Conservation (phyloP, 2,113 vertebrate species). For the Epinephelus cyanopodus region DNA sequence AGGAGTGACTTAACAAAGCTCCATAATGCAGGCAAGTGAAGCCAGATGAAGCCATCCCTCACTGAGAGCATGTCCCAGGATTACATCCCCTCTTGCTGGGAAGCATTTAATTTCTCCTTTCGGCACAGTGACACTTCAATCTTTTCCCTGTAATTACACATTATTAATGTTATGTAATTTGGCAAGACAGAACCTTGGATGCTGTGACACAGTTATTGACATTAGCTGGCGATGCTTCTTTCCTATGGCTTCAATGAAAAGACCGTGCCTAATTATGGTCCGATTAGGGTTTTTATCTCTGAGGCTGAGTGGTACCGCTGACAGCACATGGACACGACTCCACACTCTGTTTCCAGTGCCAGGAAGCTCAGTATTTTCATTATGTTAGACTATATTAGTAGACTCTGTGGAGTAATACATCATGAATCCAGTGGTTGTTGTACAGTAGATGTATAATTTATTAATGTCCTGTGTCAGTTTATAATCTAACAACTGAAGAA, state of each 20-base stretch:
- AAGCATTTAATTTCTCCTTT: constrained; percentile 81
- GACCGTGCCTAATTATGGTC: constrained; percentile 76
- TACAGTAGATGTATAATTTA: constrained; percentile 1
- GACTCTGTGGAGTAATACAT: neutral
- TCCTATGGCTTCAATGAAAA: constrained; percentile 77
- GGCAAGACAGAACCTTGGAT: constrained; percentile 71
- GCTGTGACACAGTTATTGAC: constrained; percentile 79
- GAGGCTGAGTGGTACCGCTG: constrained; percentile 36
- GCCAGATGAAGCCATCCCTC: constrained; percentile 55
- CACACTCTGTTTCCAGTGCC: constrained; percentile 11
- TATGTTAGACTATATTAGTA: neutral
- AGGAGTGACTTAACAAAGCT: constrained; percentile 49
- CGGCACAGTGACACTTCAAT: constrained; percentile 78
- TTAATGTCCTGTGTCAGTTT: constrained; percentile 13
- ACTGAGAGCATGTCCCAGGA: constrained; percentile 44
- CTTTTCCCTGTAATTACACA: constrained; percentile 79
- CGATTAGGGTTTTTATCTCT: constrained; percentile 75
- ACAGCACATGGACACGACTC: constrained; percentile 38
- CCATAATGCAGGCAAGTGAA: constrained; percentile 37
- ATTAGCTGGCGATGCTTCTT: constrained; percentile 67
- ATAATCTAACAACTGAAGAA: constrained; percentile 21
- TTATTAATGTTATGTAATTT: constrained; percentile 84
- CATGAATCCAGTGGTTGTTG: neutral
- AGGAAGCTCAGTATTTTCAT: constrained; percentile 32
- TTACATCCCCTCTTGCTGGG: constrained; percentile 56